Evolutionary conservation across 2,113 vertebrate genomes (phyloP).

Genomic region (Myxocyprinus asiaticus): DNA sequence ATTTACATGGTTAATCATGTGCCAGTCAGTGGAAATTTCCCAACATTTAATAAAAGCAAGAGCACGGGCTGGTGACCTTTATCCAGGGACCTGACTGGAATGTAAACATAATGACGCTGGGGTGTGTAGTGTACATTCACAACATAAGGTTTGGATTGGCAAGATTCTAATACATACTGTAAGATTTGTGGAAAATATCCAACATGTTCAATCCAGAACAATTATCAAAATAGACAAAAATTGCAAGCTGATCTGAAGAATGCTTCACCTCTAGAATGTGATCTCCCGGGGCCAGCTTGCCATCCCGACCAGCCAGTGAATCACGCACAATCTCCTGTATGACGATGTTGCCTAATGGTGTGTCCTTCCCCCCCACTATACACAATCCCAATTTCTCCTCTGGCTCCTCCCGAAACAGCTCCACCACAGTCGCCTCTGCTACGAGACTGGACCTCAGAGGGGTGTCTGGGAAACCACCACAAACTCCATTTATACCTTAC

Average conservation of each 20-base stretch:
- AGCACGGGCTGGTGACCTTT: background rate
- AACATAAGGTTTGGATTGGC: background rate
- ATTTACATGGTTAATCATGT: conserved; percentile 1
- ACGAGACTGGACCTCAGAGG: conserved; percentile 84
- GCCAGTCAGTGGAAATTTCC: conserved; percentile 1
- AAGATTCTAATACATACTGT: conserved; percentile 2
- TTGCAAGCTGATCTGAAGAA: background rate
- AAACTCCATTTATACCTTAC: background rate
- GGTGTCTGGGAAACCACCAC: conserved; percentile 68
- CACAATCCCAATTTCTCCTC: conserved; percentile 86
- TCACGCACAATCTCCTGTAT: conserved; percentile 86
- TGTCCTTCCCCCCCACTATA: conserved; percentile 91
- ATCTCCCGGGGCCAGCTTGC: conserved; percentile 87
- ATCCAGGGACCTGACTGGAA: conserved; percentile 9
- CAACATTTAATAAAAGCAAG: background rate
- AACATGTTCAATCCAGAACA: background rate
- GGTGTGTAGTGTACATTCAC: conserved; percentile 1
- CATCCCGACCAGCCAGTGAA: conserved; percentile 79
- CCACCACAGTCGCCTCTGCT: conserved; percentile 82
- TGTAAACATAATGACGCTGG: background rate
- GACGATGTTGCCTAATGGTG: conserved; percentile 87
- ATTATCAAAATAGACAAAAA: background rate
- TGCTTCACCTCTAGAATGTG: conserved; percentile 87
- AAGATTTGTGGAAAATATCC: background rate
- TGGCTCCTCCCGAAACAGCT: conserved; percentile 81